Evolutionary conservation across 2,888 invertebrate species (phyloP).

Genomic region (Ephialtes manifestator): DNA sequence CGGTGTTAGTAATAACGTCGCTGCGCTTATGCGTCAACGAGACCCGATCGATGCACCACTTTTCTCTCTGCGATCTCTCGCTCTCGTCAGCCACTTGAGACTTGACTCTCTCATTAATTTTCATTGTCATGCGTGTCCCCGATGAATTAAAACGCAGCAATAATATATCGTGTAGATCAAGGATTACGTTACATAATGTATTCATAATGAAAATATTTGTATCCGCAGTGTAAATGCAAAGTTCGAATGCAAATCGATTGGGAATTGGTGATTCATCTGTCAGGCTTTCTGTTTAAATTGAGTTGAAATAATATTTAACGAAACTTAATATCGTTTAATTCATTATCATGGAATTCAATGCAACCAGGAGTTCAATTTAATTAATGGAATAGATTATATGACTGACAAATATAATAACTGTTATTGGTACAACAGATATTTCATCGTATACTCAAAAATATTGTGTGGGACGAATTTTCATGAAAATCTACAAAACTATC

Average conservation of each 20-base stretch:
- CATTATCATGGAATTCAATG: neutral
- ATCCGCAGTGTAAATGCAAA: neutral
- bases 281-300: neutral
- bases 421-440: too few relatives aligned
- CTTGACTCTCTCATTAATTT: constrained; percentile 63
- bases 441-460: too few relatives aligned
- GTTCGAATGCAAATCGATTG: neutral
- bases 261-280: neutral
- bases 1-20: constrained; percentile 16
- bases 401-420: too few relatives aligned
- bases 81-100: constrained; percentile 58
- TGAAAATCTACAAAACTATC: too few relatives aligned
- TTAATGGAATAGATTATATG: neutral
- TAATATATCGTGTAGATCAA: constrained; percentile 22
- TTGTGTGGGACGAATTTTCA: too few relatives aligned
- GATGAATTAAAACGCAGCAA: constrained; percentile 38
- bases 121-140: constrained; percentile 63
- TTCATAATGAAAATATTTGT: neutral
- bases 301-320: constrained; percentile 2
- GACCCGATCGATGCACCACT: constrained; percentile 63
- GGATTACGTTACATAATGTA: constrained; percentile 38
- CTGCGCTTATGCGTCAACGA: constrained; percentile 32
- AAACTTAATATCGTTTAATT: constrained; percentile 14
- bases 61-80: constrained; percentile 43
- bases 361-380: neutral